Evolutionary conservation across 2,797 vertebrate species (phyloP).

Genomic region (Cirrhinus molitorella): DNA sequence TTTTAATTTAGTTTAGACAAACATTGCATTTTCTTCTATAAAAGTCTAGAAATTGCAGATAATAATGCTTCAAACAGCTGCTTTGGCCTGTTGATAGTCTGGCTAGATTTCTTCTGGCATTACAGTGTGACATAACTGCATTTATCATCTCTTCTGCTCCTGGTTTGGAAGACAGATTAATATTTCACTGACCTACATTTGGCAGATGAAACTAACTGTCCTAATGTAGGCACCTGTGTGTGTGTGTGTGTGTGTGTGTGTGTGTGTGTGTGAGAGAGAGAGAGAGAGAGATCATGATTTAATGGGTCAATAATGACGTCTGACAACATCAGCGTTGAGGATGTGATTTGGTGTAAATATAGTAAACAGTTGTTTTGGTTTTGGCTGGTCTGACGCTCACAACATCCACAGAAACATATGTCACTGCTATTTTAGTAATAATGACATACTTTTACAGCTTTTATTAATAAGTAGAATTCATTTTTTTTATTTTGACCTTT

Average conservation of each 20-base stretch:
- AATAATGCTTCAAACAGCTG: not conserved
- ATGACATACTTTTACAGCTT: not conserved
- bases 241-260: no score
- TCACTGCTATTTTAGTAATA: not conserved
- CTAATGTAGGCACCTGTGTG: not conserved
- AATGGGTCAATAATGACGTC: not conserved
- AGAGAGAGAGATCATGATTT: not conserved
- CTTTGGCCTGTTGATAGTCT: not conserved
- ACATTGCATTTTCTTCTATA: no score
- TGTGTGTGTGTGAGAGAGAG: no score
- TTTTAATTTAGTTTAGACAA: no score
- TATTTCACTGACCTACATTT: constrained; percentile 27
- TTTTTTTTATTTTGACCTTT: not conserved
- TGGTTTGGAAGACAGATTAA: constrained; percentile 16
- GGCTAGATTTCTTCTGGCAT: not conserved
- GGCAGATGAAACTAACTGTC: not conserved
- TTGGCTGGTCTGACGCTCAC: not conserved
- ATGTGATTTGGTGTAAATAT: not conserved
- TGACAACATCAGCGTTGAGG: not conserved
- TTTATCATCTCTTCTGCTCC: constrained; percentile 14
- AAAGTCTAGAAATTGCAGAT: not conserved
- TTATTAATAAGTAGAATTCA: no score
- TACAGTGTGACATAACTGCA: not conserved
- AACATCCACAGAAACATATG: not conserved
- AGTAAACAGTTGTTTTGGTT: not conserved